phyloP scores from a whole-genome alignment of 2,113 vertebrate species.

The Pogona vitticeps region DNA sequence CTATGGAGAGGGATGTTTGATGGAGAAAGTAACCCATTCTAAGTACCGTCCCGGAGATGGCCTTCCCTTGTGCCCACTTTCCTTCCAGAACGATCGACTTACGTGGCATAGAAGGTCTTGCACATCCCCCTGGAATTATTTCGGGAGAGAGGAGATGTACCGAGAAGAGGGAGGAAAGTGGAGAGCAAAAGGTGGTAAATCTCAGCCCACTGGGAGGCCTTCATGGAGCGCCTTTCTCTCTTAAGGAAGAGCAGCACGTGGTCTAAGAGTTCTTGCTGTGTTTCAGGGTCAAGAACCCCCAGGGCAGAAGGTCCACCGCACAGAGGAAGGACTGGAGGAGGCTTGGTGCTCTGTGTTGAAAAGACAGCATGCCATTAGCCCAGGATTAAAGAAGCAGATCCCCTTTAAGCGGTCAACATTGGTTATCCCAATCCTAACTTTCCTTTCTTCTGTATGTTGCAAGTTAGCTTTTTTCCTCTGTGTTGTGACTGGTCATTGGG shows the following conservation, averaged over 20 bases:
- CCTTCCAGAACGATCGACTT: slow-evolving; percentile 14
- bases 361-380: no score
- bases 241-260: slow-evolving; percentile 25
- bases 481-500: no score
- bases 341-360: background rate
- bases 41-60: no score
- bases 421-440: no score
- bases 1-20: no score
- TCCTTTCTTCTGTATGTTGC: no score
- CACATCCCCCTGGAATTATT: slow-evolving; percentile 25
- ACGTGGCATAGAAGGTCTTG: slow-evolving; percentile 43
- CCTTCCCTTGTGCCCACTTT: background rate
- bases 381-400: no score
- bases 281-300: background rate
- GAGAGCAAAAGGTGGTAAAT: slow-evolving; percentile 43
- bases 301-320: background rate
- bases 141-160: slow-evolving; percentile 6
- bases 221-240: slow-evolving; percentile 17
- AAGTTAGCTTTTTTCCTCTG: no score
- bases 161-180: slow-evolving; percentile 29
- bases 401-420: no score
- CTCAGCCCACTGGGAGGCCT: slow-evolving; percentile 32
- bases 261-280: slow-evolving; percentile 18
- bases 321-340: no score
- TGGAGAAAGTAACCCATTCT: no score